Evolutionary conservation across 2,797 vertebrate genomes (phyloP), one percentile per base, ranked within the genome.

Genomic region (Coilia nasus): DNA sequence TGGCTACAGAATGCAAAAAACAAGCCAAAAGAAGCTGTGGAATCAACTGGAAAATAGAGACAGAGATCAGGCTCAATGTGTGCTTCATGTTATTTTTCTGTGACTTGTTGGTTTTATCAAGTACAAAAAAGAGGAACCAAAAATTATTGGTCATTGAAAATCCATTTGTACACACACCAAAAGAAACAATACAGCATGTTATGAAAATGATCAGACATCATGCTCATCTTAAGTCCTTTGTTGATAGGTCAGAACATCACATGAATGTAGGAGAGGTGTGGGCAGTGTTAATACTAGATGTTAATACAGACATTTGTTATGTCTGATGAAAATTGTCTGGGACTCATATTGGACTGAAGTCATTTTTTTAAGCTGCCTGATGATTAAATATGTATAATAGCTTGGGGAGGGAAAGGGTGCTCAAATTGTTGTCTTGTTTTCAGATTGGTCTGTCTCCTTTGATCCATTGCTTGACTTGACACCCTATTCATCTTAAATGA

Each of bases 221-320:
- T 75, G 14, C 28, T 19, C 67, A 78, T 78, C 2, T 90, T 92
- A 91, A 60, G 89, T 88, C 90, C 87, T 87, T 91, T 91, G 86
- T 90, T 91, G 82, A 83, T 82, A 23, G 87, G 92, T 91, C 87
- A 90, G 87, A 92, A 91, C 93, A 91, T 90, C 91, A 91, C 87
- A 90, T 95, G 94, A 96, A 96, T 96, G 95, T 95, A 94, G 91
- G 91, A 86, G 80, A 91, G 89, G 91, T 90, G 41, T 90, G 89
- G 84, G 88, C 88, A 89, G 88, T 90, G 90, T 89, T 90, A 83
- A 84, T 44, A 15, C 60, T 50, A 50, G n/a, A 81, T 82, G 25
- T 87, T 50, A 82, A n/a, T n/a, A n/a, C n/a, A n/a, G n/a, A n/a
- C n/a, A 89, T 92, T 90, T 90, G 85, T 85, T 83, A 81, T 78